A percentile compares a stretch with the other conserved stretches of the same genome.
Conservation (phyloP, 2,113 vertebrate species). For the Arvicanthis niloticus region DNA sequence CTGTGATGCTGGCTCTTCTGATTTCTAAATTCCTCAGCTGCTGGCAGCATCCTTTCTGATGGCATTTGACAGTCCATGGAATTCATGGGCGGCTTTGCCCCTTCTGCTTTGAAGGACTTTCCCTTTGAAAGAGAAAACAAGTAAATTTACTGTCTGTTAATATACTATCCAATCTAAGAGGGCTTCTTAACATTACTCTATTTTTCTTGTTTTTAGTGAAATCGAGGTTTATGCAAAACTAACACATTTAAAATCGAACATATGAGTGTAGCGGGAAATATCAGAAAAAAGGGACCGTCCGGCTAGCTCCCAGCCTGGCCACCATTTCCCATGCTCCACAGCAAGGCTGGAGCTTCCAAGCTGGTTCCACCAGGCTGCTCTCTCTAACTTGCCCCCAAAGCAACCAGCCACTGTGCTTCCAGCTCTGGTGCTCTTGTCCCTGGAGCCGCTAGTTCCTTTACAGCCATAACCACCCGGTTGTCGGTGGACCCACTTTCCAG, state of each 20-base stretch:
- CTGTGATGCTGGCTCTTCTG: not conserved
- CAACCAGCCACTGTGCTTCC: too few relatives aligned
- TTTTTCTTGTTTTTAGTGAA: constrained; percentile 16
- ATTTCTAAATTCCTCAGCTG: not conserved
- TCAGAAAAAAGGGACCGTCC: too few relatives aligned
- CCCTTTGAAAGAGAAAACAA: constrained; percentile 20
- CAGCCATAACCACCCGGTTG: too few relatives aligned
- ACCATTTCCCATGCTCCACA: too few relatives aligned
- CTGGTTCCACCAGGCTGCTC: too few relatives aligned
- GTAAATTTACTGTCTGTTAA: constrained; percentile 19
- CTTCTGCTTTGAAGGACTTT: constrained; percentile 17
- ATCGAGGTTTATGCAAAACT: not conserved
- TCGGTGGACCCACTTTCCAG: too few relatives aligned
- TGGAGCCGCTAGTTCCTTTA: too few relatives aligned
- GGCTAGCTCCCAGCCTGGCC: too few relatives aligned
- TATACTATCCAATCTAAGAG: not conserved
- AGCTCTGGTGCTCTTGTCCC: too few relatives aligned
- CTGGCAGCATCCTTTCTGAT: not conserved
- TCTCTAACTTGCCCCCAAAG: too few relatives aligned
- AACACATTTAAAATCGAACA: not conserved
- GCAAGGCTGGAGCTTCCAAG: too few relatives aligned
- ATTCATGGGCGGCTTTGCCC: not conserved
- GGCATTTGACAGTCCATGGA: not conserved
- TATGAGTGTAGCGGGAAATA: too few relatives aligned
- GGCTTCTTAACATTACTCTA: not conserved